phyloP scores from a whole-genome alignment of 2,888 invertebrate species.

The Tigriopus californicus region DNA sequence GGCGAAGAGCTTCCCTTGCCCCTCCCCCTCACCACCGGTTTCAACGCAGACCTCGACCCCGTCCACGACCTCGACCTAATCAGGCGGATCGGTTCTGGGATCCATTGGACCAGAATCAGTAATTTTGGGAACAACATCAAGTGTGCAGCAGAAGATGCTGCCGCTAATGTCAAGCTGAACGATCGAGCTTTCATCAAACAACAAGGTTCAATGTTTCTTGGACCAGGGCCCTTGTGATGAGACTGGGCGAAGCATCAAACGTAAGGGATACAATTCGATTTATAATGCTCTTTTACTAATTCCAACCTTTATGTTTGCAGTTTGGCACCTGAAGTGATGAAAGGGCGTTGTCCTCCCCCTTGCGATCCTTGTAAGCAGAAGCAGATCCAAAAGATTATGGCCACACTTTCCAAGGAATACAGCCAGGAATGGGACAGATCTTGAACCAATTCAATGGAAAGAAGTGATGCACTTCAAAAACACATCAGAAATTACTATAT shows the following conservation, averaged over 20 bases:
- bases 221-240: constrained; percentile 22
- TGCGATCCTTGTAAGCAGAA: constrained; percentile 10
- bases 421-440: not conserved
- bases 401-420: not conserved
- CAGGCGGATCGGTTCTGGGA: not conserved
- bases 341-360: constrained; percentile 12
- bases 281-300: no score
- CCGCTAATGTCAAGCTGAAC: constrained; percentile 21
- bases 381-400: constrained; percentile 12
- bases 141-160: constrained; percentile 19
- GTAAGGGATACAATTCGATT: constrained; percentile 16
- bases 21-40: not conserved
- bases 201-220: constrained; percentile 22
- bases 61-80: not conserved
- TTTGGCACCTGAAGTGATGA: constrained; percentile 11
- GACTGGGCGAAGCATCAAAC: constrained; percentile 20
- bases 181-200: constrained; percentile 21
- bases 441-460: not conserved
- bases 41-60: not conserved
- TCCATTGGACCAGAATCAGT: not conserved
- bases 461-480: no score
- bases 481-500: no score
- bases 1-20: not conserved
- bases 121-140: not conserved
- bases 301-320: no score